Conservation (phyloP, 2,797 vertebrate species). For the Hydrolagus colliei region DNA sequence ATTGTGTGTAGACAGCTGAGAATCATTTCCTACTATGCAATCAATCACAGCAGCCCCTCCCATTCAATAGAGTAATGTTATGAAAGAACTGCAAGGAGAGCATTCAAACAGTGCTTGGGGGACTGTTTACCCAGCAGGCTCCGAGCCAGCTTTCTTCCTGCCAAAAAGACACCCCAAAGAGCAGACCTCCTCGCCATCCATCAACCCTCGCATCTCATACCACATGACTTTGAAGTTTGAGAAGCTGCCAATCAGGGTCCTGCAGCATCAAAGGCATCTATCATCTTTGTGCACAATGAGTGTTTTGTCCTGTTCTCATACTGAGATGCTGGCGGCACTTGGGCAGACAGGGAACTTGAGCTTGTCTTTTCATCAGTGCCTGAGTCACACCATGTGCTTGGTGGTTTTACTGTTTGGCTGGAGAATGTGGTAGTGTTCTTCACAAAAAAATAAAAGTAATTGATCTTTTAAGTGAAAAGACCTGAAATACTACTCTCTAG, state of each 20-base stretch:
- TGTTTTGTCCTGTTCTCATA: conserved; percentile 46
- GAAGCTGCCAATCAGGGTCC: conserved; percentile 47
- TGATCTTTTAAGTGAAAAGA: conserved; percentile 17
- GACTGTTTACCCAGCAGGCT: conserved; percentile 40
- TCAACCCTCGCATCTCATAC: conserved; percentile 42
- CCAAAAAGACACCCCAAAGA: conserved; percentile 25
- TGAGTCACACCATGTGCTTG: conserved; percentile 41
- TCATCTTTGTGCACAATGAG: conserved; percentile 48
- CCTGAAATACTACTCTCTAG: not conserved
- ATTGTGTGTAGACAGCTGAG: conserved; percentile 40
- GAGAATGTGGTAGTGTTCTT: not conserved
- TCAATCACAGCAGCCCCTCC: conserved; percentile 38
- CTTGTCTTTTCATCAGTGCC: conserved; percentile 44
- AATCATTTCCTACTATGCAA: conserved; percentile 40
- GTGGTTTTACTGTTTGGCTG: not conserved
- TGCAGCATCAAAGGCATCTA: conserved; percentile 52
- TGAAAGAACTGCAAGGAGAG: conserved; percentile 31
- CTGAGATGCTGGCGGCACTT: conserved; percentile 42
- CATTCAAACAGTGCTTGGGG: conserved; percentile 24
- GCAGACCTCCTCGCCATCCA: conserved; percentile 42
- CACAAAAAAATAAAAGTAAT: not conserved
- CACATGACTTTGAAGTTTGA: conserved; percentile 51
- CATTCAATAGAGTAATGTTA: conserved; percentile 35
- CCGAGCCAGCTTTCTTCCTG: conserved; percentile 38
- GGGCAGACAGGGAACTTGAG: conserved; percentile 36